A percentile compares a stretch with the other conserved stretches of the same genome.
phyloP scores from a whole-genome alignment of 2,113 vertebrate genomes.

The Cynocephalus volans region DNA sequence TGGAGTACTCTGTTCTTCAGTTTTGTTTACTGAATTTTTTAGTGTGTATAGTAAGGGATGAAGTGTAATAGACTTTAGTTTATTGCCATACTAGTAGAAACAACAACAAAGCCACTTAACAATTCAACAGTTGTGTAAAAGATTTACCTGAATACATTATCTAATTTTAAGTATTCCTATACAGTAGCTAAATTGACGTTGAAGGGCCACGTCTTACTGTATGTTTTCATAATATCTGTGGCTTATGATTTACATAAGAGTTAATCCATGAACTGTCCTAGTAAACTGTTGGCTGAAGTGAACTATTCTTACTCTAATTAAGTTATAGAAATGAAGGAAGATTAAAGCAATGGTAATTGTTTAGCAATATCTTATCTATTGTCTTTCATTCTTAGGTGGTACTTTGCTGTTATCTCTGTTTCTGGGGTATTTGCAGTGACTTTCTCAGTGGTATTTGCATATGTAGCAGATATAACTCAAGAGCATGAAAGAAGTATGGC shows the following conservation, averaged over 20 bases:
- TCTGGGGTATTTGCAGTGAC: conserved; percentile 96
- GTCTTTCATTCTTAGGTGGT: conserved; percentile 90
- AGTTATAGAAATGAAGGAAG: not conserved
- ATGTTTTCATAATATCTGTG: not conserved
- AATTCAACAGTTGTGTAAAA: not conserved
- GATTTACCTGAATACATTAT: not conserved
- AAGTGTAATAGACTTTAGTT: not conserved
- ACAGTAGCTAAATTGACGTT: not conserved
- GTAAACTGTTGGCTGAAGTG: not conserved
- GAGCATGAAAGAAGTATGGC: conserved; percentile 96
- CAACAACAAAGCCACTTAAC: not conserved
- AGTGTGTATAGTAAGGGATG: not conserved
- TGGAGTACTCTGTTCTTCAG: not conserved
- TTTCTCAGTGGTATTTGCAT: conserved; percentile 95
- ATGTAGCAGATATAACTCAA: conserved; percentile 96
- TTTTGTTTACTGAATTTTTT: not conserved
- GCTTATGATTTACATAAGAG: not conserved
- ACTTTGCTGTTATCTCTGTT: conserved; percentile 95
- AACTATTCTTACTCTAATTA: not conserved
- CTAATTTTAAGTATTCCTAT: not conserved
- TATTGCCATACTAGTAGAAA: conserved; percentile 9
- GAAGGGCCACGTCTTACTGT: not conserved
- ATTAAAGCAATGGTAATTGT: not conserved
- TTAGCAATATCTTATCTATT: conserved; percentile 35
- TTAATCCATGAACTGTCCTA: not conserved